A percentile compares a stretch with the other conserved stretches of the same genome.
Conservation (phyloP, 2,888 invertebrate genomes). For the Mesopsocus fuscifrons region DNA sequence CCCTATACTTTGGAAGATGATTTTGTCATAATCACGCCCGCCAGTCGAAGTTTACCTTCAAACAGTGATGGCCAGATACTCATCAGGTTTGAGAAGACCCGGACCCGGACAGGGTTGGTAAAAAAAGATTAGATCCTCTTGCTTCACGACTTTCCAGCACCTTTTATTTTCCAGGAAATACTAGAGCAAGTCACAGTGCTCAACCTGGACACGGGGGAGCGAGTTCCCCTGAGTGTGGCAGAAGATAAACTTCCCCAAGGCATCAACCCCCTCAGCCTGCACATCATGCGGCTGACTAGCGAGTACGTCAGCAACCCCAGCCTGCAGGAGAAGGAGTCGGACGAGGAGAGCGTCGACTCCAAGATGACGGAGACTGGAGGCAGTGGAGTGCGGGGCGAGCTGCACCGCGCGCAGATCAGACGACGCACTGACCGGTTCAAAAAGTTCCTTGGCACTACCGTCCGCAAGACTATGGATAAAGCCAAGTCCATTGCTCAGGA, state of each 20-base stretch:
- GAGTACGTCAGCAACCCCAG: slow-evolving; percentile 62
- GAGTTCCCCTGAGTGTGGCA: slow-evolving; percentile 83
- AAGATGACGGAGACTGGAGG: slow-evolving; percentile 25
- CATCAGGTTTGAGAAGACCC: too few relatives aligned
- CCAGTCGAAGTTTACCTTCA: too few relatives aligned
- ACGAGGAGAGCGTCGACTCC: slow-evolving; percentile 53
- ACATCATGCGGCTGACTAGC: slow-evolving; percentile 83
- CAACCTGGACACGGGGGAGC: slow-evolving; percentile 54
- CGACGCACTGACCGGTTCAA: slow-evolving; percentile 36
- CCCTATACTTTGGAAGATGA: too few relatives aligned
- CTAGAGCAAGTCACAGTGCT: slow-evolving; percentile 59
- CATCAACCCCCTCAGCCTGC: slow-evolving; percentile 83
- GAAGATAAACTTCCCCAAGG: slow-evolving; percentile 84
- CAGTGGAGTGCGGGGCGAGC: slow-evolving; percentile 22
- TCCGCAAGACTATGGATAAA: slow-evolving; percentile 79
- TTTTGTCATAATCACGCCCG: too few relatives aligned
- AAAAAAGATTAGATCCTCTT: too few relatives aligned
- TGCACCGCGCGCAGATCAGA: slow-evolving; percentile 26
- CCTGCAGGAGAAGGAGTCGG: slow-evolving; percentile 49
- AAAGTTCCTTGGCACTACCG: slow-evolving; percentile 70
- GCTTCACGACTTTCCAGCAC: not conserved
- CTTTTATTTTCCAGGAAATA: slow-evolving; percentile 42
- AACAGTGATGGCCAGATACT: too few relatives aligned
- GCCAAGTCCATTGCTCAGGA: slow-evolving; percentile 79
- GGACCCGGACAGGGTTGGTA: too few relatives aligned